Base-by-base conservation (phyloP, 2,888 invertebrate genomes). In the Parelbella ahira region DNA sequence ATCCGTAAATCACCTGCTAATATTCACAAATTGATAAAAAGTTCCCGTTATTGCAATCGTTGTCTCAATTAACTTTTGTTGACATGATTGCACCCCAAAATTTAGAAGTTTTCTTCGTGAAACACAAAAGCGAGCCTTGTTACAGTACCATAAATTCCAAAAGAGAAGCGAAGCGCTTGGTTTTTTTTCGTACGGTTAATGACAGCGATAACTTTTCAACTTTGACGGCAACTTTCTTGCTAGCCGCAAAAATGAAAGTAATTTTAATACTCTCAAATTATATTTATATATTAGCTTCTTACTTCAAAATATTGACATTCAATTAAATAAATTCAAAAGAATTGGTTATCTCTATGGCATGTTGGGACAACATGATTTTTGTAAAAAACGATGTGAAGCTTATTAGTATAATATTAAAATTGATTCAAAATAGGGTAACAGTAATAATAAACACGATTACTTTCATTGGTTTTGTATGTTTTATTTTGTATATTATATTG, bases 41-140 rank as follows among this genome's bases (percentile, higher is more conserved):
- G 58, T 49, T 53, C 46, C 49, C 51, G 53, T 57, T 50, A 51
- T 54, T 53, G 53, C 51, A 54, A 58, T 53, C 62, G 64, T 13
- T 9, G 25, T 19, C 64, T 58, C 58, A 75, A 72, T 67, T 70
- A 63, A 47, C 60, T 63, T 72, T 78, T 84, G 83, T 86, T 84
- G 80, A 83, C 81, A 68, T 66, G 66, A 65, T 75, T 69, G 52
- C 63, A 49, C 63, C 64, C 63, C 60, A 63, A 62, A 71, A 72
- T 77, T 81, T 77, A 68, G 66, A 68, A 70, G 61, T 67, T 68
- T 69, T 66, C 63, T 46, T 51, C 53, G 70, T 68, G 73, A 75
- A 82, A 80, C 68, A 86, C 84, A 84, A 87, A 82, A 86, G 81
- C 66, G 70, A 87, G 84, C 86, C 87, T 87, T 87, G 87, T 86